Evolutionary conservation across 2,888 invertebrate genomes (phyloP), one percentile per base, ranked within the genome.

Genomic region (Eucera pruinosa): DNA sequence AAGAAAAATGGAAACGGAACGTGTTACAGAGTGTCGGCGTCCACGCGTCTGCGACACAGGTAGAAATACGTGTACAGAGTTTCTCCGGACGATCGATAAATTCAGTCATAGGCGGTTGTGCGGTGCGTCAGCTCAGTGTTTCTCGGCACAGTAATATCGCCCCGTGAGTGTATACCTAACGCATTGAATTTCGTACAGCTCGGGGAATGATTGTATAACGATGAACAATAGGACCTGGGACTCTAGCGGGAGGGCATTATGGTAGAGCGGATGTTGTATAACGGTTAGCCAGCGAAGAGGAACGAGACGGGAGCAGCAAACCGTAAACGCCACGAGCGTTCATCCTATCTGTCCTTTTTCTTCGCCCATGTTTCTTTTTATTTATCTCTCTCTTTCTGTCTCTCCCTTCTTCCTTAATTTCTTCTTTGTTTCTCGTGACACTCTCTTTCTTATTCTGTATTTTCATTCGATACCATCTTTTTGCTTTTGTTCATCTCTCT

Each of bases 251-350:
- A 84, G 86, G 83, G 87, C 89, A 90, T 89, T 89, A 89, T 88
- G 90, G 87, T 81, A 86, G 90, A 92, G 87, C 92, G 92, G 92
- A 92, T 91, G 92, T 92, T 92, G 92, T 92, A 92, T 92, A 92
- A 92, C 92, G 92, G 92, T 92, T 91, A 92, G 90, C 87, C 91
- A 92, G 90, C 92, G 91, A 91, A 92, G 92, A 91, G 92, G 91
- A 92, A 92, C 92, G 91, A 83, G 84, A 86, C 87, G 88, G 87
- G 89, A 89, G 90, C 90, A 90, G 90, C 90, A 89, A 90, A 89
- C 90, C 90, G 90, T 90, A 89, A 90, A 90, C 86, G 87, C 87
- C 80, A 85, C 89, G 87, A 89, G 85, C 85, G 87, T 87, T 89
- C 88, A 85, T 88, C 87, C 86, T 88, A 81, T 72, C 62, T 73